Percentiles rank a stretch among this genome's conserved stretches.
Evolutionary conservation across 1,140 invertebrate species (phyloP).

Genomic region (Cotesia chilonis): DNA sequence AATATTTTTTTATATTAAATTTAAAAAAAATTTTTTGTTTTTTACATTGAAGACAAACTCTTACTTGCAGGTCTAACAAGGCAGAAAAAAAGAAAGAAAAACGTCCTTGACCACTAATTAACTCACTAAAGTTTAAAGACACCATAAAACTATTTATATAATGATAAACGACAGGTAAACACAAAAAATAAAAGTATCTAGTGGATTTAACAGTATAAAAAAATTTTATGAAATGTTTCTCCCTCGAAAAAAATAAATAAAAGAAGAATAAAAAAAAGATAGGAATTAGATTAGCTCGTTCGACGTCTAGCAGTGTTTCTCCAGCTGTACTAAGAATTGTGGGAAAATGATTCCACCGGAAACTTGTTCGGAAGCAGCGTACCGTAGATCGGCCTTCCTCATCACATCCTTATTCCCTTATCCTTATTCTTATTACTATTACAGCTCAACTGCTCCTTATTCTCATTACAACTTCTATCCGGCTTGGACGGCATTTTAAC

Average conservation of each 20-base stretch:
- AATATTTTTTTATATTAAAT: too few species aligned
- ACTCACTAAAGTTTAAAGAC: not conserved
- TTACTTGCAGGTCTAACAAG: too few species aligned
- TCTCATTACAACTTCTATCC: constrained; percentile 10
- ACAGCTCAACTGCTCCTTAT: constrained; percentile 36
- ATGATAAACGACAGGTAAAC: not conserved
- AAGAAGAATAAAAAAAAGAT: not conserved
- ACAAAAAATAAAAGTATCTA: not conserved
- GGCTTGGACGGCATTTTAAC: not conserved
- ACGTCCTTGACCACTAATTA: constrained; percentile 28
- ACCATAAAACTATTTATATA: too few species aligned
- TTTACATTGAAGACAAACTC: too few species aligned
- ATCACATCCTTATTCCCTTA: too few species aligned
- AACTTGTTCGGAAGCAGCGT: constrained; percentile 49
- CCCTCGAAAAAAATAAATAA: not conserved
- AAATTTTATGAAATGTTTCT: too few species aligned
- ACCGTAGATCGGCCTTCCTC: constrained; percentile 49
- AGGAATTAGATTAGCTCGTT: not conserved
- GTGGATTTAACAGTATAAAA: too few species aligned
- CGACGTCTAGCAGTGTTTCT: not conserved
- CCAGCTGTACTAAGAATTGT: constrained; percentile 37
- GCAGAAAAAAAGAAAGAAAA: not conserved
- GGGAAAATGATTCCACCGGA: constrained; percentile 53
- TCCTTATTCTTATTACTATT: constrained; percentile 46
- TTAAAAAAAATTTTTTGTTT: too few species aligned